Evolutionary conservation across 2,113 vertebrate genomes (phyloP).

Genomic region (Phalacrocorax aristotelis): DNA sequence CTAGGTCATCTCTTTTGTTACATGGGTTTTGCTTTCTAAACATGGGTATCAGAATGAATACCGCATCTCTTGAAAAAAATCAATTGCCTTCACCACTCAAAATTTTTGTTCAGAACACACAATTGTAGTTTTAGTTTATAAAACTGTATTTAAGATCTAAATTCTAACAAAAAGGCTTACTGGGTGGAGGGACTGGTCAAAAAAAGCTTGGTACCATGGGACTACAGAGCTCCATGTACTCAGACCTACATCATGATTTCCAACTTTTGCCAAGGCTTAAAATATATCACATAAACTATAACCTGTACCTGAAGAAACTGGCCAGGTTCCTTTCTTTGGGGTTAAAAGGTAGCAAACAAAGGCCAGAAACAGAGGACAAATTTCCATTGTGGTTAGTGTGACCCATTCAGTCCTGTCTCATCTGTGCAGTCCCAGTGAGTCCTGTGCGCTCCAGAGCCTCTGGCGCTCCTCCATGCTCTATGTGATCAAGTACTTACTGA

Average conservation of each 20-base stretch:
- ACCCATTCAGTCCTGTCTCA: background rate
- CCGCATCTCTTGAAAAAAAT: background rate
- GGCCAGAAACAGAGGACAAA: background rate
- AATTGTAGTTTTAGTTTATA: background rate
- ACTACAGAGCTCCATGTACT: background rate
- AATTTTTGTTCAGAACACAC: background rate
- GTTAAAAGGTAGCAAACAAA: background rate
- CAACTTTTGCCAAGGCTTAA: background rate
- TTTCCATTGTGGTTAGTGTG: background rate
- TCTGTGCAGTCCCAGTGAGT: background rate
- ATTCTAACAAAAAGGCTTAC: background rate
- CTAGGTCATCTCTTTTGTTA: background rate
- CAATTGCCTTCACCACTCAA: background rate
- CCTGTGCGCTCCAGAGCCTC: background rate
- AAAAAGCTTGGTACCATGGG: background rate
- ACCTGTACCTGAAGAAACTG: background rate
- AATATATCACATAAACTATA: background rate
- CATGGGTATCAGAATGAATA: background rate
- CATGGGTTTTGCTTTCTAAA: background rate
- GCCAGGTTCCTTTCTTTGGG: background rate
- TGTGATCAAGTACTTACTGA: background rate
- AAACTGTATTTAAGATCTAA: background rate
- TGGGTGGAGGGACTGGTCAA: background rate
- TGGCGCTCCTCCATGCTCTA: background rate
- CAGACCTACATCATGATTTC: background rate